Evolutionary conservation across 2,797 vertebrate genomes (phyloP).

Genomic region (Arctocebus calabarensis): DNA sequence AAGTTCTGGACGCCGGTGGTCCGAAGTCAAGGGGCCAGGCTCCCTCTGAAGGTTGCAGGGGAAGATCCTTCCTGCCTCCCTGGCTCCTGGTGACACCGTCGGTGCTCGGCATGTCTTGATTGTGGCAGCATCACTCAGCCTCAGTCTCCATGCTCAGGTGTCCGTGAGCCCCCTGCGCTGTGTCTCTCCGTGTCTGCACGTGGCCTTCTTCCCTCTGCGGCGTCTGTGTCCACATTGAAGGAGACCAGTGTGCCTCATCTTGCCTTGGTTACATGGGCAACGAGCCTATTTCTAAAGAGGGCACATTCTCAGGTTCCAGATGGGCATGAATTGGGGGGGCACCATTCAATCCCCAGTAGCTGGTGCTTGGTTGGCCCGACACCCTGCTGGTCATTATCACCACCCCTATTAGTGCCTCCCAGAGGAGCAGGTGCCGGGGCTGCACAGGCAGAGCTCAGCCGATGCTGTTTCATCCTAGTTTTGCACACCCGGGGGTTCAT

Average conservation of each 20-base stretch:
- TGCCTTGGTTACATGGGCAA: not conserved
- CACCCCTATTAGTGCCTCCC: accelerated
- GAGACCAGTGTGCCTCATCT: not conserved
- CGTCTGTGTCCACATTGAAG: not conserved
- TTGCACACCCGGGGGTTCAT: accelerated
- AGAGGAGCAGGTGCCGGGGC: accelerated
- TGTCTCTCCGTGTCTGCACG: accelerated
- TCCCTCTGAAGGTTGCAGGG: not conserved
- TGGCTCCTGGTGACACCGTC: accelerated
- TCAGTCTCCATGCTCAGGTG: accelerated
- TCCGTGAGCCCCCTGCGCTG: too few species aligned
- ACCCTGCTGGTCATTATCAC: accelerated
- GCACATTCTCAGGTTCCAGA: not conserved
- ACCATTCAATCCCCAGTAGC: accelerated
- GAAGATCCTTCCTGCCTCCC: not conserved
- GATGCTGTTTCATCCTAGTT: accelerated
- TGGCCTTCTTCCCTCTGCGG: too few species aligned
- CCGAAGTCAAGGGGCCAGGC: not conserved
- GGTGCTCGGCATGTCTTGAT: not conserved
- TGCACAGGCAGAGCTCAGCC: accelerated
- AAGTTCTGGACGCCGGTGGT: not conserved
- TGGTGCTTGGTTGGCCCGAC: too few species aligned
- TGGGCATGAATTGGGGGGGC: accelerated
- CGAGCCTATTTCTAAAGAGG: not conserved
- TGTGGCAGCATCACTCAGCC: accelerated